A percentile compares a stretch with the other conserved stretches of the same genome.
phyloP scores from a whole-genome alignment of 2,113 vertebrate genomes.

The Otocyon megalotis region DNA sequence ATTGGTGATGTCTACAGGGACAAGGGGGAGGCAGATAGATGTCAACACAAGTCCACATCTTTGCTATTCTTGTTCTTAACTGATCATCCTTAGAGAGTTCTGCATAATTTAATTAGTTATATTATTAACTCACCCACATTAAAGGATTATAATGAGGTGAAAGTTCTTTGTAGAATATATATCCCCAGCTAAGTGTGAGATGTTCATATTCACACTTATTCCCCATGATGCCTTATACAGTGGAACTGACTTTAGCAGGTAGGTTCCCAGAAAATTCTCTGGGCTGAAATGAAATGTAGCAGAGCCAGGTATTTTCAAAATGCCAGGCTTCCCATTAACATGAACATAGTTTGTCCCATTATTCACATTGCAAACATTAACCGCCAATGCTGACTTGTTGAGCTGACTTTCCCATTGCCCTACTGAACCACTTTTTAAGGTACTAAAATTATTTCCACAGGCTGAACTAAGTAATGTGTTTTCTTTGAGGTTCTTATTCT shows the following conservation, averaged over 20 bases:
- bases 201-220: neutral
- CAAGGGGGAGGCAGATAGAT: neutral
- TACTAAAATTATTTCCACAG: conserved; percentile 40
- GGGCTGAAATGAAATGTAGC: conserved; percentile 11
- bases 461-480: conserved; percentile 9
- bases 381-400: neutral
- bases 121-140: neutral
- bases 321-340: neutral
- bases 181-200: neutral
- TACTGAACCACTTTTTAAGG: conserved; percentile 5
- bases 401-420: neutral
- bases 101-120: neutral
- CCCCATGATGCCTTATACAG: neutral
- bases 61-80: neutral
- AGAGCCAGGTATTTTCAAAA: conserved; percentile 23
- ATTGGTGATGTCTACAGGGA: neutral
- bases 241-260: conserved; percentile 19
- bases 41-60: neutral
- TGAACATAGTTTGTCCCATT: neutral
- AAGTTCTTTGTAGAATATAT: neutral
- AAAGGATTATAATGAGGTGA: conserved; percentile 22
- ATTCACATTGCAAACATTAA: neutral
- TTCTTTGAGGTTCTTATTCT: conserved; percentile 53
- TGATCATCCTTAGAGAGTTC: neutral
- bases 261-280: conserved; percentile 45